A percentile compares a stretch with the other conserved stretches of the same genome.
Evolutionary conservation across 2,797 vertebrate species (phyloP).

Genomic region (Hyperoplus immaculatus): DNA sequence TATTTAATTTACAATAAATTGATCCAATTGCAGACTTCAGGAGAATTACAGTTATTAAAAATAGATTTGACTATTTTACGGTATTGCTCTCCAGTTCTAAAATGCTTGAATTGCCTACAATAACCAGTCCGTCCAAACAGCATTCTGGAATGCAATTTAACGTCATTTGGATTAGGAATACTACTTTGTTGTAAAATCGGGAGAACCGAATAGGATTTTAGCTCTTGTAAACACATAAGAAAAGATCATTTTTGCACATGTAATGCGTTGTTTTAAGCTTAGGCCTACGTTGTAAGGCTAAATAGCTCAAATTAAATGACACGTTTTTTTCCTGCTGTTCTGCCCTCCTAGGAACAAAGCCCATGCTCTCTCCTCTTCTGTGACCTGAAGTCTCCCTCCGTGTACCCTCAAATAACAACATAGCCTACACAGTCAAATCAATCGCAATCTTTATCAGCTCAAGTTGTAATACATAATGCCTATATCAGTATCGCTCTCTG

Average conservation of each 20-base stretch:
- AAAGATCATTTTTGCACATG: rapidly evolving
- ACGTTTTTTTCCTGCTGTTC: background rate
- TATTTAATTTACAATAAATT: background rate
- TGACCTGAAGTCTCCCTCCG: background rate
- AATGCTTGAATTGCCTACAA: background rate
- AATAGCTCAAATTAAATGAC: background rate
- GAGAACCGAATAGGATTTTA: background rate
- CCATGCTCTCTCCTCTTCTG: background rate
- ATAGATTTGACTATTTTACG: background rate
- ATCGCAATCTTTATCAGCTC: background rate
- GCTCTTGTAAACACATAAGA: rapidly evolving
- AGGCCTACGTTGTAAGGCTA: background rate
- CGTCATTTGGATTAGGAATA: background rate
- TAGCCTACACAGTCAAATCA: background rate
- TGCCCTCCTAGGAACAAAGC: background rate
- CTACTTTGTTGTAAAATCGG: background rate
- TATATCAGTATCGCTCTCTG: too few relatives aligned
- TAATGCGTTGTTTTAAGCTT: background rate
- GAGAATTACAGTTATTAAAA: background rate
- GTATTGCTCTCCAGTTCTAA: background rate
- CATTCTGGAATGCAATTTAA: background rate
- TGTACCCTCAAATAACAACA: background rate
- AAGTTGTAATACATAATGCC: background rate
- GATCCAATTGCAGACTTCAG: background rate
- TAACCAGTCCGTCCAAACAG: background rate